Evolutionary conservation across 2,113 vertebrate species (phyloP).

Genomic region (Callorhinus ursinus): DNA sequence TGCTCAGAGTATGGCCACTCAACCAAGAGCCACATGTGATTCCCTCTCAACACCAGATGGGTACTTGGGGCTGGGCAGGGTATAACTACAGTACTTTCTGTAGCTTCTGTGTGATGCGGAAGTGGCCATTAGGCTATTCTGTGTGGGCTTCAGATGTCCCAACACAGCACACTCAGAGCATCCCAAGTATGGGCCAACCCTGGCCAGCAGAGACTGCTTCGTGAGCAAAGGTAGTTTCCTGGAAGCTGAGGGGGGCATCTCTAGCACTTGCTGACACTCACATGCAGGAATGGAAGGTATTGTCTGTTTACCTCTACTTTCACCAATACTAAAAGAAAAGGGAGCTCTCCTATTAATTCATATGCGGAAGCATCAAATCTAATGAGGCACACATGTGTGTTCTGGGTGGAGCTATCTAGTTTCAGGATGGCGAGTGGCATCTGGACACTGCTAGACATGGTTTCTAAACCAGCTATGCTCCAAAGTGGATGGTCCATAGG

Average conservation of each 20-base stretch:
- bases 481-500: not conserved
- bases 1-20: not conserved
- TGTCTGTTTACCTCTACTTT: not conserved
- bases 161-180: not conserved
- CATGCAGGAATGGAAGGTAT: not conserved
- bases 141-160: not conserved
- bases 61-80: not conserved
- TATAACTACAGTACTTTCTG: not conserved
- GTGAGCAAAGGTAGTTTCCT: not conserved
- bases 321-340: not conserved
- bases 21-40: not conserved
- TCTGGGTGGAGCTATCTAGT: not conserved
- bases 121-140: not conserved
- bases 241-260: not conserved
- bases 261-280: not conserved
- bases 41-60: not conserved
- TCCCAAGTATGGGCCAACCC: not conserved
- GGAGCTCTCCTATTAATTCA: not conserved
- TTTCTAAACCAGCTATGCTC: not conserved
- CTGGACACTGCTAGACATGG: not conserved
- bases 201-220: not conserved
- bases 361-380: not conserved
- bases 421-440: not conserved
- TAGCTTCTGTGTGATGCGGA: too few species aligned
- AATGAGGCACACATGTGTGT: not conserved